Evolutionary conservation across 2,797 vertebrate genomes (phyloP), one percentile per base, ranked within the genome.

Genomic region (Limnodromus scolopaceus): DNA sequence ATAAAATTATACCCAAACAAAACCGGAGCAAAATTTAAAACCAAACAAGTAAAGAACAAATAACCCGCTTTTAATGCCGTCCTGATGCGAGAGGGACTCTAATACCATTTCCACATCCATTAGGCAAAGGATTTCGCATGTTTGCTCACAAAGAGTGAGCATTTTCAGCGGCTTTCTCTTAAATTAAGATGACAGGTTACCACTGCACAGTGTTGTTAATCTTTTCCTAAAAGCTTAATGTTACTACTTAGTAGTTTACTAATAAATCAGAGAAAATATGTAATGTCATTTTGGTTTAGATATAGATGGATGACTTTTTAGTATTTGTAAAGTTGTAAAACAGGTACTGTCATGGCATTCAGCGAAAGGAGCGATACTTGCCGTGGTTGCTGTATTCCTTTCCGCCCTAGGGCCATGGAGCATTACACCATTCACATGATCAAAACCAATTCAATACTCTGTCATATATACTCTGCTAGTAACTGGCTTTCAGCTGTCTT

Each of bases 221-320:
- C 97, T 98, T 98, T 98, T 98, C 97, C 94, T 98, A 98, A 98
- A 98, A 98, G 98, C 97, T 98, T 98, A 98, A 98, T 98, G 97
- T 97, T 97, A 92, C 93, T 98, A 95, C 97, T 98, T 97, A 96
- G 97, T 97, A 97, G 96, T 98, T 98, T 98, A 97, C 97, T 97
- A 97, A 98, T 98, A 98, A 98, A 98, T 98, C 96, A 95, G 95
- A 97, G 94, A 97, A 97, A 98, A 98, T 96, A 96, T 54, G 83
- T 81, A 93, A 75, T 93, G 97, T 97, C 97, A 69, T 97, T 97
- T 97, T 93, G 78, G 85, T 55, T 98, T 97, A 97, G 96, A 34
- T 93, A 85, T 82, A 97, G 96, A 97, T 96, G 97, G 79, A 89
- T 97, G 96, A 61, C 49, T 96, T 84, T 54, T 89, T 4, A 20